Conservation (phyloP, 2,797 vertebrate genomes). For the Chelidonichthys spinosus region DNA sequence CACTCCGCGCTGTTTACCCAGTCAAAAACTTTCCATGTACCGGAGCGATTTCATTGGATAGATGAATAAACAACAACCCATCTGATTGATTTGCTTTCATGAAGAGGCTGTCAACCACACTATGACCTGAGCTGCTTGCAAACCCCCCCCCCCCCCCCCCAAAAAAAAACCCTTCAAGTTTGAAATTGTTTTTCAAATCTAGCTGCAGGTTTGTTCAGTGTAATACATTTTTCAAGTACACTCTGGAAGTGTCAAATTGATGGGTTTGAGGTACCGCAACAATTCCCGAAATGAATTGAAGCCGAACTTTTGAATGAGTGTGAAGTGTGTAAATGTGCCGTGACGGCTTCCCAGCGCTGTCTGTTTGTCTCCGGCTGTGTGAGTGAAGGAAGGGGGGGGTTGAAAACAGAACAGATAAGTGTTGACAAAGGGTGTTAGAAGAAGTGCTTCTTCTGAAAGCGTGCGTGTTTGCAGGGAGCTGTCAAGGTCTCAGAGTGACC, state of each 20-base stretch:
- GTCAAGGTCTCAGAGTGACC: neutral
- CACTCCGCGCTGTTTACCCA: constrained; percentile 42
- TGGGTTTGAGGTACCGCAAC: constrained; percentile 48
- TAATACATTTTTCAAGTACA: constrained; percentile 60
- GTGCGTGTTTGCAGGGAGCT: constrained; percentile 37
- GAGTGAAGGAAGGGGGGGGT: constrained; percentile 46
- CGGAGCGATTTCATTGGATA: constrained; percentile 44
- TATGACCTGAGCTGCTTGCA: constrained; percentile 36
- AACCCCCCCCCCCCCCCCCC: too few relatives aligned
- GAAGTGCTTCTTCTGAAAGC: constrained; percentile 38
- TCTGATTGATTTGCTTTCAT: constrained; percentile 64
- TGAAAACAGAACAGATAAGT: constrained; percentile 61
- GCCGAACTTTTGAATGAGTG: constrained; percentile 61
- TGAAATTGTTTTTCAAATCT: constrained; percentile 48
- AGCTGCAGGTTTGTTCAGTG: constrained; percentile 38
- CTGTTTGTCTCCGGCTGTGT: constrained; percentile 49
- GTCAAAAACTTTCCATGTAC: constrained; percentile 47
- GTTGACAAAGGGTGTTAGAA: constrained; percentile 66
- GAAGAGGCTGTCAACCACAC: constrained; percentile 35
- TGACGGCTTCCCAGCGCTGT: constrained; percentile 64
- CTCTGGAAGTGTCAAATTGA: constrained; percentile 66
- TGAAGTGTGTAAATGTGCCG: constrained; percentile 59
- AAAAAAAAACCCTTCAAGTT: constrained; percentile 45
- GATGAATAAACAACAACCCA: constrained; percentile 55
- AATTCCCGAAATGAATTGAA: constrained; percentile 60